Evolutionary conservation across 2,888 invertebrate genomes (phyloP).

Genomic region (Eudasyphora cyanicolor): DNA sequence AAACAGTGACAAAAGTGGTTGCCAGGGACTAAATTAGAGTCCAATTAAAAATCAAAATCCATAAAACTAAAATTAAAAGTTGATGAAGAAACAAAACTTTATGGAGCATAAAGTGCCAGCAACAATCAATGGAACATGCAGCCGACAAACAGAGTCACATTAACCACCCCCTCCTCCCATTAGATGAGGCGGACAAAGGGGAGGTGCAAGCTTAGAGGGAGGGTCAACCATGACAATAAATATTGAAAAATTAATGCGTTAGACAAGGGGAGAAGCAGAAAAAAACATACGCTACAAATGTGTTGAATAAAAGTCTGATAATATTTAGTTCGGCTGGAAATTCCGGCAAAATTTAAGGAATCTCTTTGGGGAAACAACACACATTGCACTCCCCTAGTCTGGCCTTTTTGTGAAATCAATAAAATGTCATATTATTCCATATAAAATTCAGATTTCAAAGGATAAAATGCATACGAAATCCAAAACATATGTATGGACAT

Average conservation of each 20-base stretch:
- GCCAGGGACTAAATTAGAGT: neutral
- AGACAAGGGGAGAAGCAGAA: neutral
- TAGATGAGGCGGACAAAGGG: neutral
- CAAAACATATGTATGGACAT: conserved; percentile 23
- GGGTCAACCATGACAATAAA: conserved; percentile 12
- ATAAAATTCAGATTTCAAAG: conserved; percentile 41
- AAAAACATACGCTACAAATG: conserved; percentile 5
- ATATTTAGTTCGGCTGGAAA: no score
- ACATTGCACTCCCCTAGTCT: no score
- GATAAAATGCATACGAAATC: conserved; percentile 24
- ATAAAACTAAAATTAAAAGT: conserved; percentile 37
- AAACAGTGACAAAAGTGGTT: neutral
- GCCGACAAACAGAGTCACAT: conserved; percentile 5
- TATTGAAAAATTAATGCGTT: neutral
- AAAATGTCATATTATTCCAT: conserved; percentile 47
- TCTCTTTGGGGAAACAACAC: no score
- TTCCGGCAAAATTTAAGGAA: no score
- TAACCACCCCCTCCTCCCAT: neutral
- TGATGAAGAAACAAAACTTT: conserved; percentile 37
- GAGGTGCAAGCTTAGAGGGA: neutral
- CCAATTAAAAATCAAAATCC: conserved; percentile 9
- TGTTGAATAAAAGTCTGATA: neutral
- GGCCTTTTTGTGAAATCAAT: conserved; percentile 24
- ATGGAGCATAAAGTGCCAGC: conserved; percentile 36
- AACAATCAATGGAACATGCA: conserved; percentile 35